Evolutionary conservation across 2,797 vertebrate genomes (phyloP).

Genomic region (Parotocinclus haroldoi): DNA sequence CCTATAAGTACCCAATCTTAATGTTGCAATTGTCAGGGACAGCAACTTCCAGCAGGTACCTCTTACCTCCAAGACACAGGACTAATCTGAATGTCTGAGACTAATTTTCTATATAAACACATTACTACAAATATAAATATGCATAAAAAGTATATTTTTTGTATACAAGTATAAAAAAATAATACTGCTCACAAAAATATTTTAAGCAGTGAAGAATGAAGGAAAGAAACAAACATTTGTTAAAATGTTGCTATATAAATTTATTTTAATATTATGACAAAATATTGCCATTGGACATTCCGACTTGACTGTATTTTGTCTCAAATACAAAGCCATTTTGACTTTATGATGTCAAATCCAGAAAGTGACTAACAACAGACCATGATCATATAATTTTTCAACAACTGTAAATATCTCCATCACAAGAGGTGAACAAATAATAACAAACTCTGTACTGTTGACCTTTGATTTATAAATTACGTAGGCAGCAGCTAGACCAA

Average conservation of each 20-base stretch:
- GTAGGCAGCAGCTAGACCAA: slow-evolving; percentile 13
- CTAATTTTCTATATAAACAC: too few relatives aligned
- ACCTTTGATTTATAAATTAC: slow-evolving; percentile 11
- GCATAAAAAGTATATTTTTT: too few relatives aligned
- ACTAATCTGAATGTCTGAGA: too few relatives aligned
- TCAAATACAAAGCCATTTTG: slow-evolving; percentile 40
- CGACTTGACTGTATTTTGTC: slow-evolving; percentile 36
- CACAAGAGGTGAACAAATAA: slow-evolving; percentile 36
- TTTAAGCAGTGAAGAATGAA: too few relatives aligned
- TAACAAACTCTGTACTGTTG: slow-evolving; percentile 28
- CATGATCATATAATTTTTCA: slow-evolving; percentile 33
- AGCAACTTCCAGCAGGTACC: too few relatives aligned
- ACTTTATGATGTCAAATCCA: slow-evolving; percentile 35
- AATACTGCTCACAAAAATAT: too few relatives aligned
- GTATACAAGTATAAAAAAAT: too few relatives aligned
- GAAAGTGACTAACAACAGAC: slow-evolving; percentile 35
- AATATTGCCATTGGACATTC: slow-evolving; percentile 51
- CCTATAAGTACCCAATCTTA: too few relatives aligned
- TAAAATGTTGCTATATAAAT: slow-evolving; percentile 59
- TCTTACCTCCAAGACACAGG: too few relatives aligned
- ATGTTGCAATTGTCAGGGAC: too few relatives aligned
- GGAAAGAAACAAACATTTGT: too few relatives aligned
- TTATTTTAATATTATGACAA: slow-evolving; percentile 62
- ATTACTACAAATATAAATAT: too few relatives aligned
- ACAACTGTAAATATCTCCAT: slow-evolving; percentile 29